Evolutionary conservation across 2,888 invertebrate species (phyloP), one percentile per base, ranked within the genome.

Genomic region (Drosophila robusta): DNA sequence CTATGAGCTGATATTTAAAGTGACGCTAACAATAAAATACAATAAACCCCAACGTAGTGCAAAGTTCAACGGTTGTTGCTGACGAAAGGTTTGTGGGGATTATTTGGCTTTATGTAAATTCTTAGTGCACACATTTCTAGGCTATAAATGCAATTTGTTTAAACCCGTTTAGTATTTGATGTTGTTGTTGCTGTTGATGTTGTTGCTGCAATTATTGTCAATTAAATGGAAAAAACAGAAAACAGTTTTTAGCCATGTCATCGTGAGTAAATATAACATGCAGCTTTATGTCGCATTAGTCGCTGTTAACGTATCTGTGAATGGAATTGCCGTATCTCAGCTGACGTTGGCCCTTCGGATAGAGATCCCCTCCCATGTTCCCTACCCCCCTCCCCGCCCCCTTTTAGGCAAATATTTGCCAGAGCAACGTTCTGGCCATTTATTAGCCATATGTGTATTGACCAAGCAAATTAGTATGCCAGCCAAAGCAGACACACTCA

Each of bases 121-220:
- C 38, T 32, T 44, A 61, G 36, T 7, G 36, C 39, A 54, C 29
- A 52, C 39, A 42, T 68, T 76, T 71, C 73, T 73, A 78, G 75
- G 62, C 41, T 74, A 78, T 61, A 39, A 67, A 60, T 69, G 63
- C 49, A 66, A 62, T 52, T 75, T 71, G 63, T 70, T 68, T 58
- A 82, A 85, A 85, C 85, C 75, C 76, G 86, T 80, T 87, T 76
- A 55, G 54, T 45, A 18, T 49, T 42, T 58, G 47, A 71, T 54
- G 50, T 14, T 52, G 45, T 39, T 24, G 57, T 41, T 60, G 57
- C 38, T 39, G 75, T n/a, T n/a, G n/a, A n/a, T 52, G 45, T 39
- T 24, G 57, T 41, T 60, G 57, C 38, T 39, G 75, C 78, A 87
- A 87, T 87, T 87, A 87, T 66, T 71, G 38, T 60, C 79, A 87